Evolutionary conservation across 1,140 invertebrate genomes (phyloP), one percentile per base, ranked within the genome.

Genomic region (Notospermus geniculatus): DNA sequence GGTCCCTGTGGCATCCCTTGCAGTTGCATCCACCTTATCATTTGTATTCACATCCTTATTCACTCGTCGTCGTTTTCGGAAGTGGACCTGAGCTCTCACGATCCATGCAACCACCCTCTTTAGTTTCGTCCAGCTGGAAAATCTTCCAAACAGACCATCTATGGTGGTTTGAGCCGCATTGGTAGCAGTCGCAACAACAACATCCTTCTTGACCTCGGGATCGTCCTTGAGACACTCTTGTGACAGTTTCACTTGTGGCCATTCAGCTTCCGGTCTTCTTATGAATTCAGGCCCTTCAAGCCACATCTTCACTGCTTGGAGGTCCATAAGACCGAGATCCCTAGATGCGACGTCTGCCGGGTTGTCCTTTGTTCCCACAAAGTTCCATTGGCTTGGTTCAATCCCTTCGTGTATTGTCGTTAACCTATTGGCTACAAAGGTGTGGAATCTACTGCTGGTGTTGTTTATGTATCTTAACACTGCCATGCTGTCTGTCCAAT

Each of bases 381-480:
- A 28, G 2, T 28, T 7, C 57, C 57, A 59, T 17, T 45, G 36
- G 2, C 19, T 4, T 2, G 28, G 4, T 7, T 50, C 57, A 23
- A 25, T 23, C 19, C 36, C 36, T 5, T 59, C 57, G 2, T 25
- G 7, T 4, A 59, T 59, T n/a, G 30, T 28, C 2, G 57, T 22
- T 27, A 59, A 5, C n/a, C 57, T 11, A 50, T 59, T 59, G 2
- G 57, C 7, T 4, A 59, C 39, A 28, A 46, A 59, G 28, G 36
- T 41, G 5, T 46, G 39, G 19, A 52, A 50, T 4, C 57, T 7
- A 2, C 4, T 50, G 17, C 9, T 28, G 13, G 23, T 4, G 27
- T 62, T 62, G 17, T 56, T 39, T 2, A 56, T 54, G 46, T 62
- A 63, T 23, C 30, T 25, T 22, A 63, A 32, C 17, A 63, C 61